phyloP scores from a whole-genome alignment of 2,113 vertebrate genomes.

The Neolamprologus ventralis region DNA sequence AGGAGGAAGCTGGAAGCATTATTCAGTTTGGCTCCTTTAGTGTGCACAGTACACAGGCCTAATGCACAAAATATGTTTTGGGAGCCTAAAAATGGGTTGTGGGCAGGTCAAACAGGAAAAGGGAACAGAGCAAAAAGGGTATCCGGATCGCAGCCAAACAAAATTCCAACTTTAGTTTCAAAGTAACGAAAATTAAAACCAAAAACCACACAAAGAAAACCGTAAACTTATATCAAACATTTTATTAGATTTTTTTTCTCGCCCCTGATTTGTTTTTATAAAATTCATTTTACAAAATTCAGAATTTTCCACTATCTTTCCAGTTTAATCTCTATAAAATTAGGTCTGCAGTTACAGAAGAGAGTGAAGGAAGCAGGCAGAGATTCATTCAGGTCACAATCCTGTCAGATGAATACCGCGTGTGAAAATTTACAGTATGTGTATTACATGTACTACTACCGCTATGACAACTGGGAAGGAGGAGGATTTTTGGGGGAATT shows the following conservation, averaged over 20 bases:
- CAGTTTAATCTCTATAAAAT: conserved; percentile 43
- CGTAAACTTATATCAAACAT: conserved; percentile 35
- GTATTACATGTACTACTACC: conserved; percentile 6
- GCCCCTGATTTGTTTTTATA: conserved; percentile 39
- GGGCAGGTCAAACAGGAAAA: neutral
- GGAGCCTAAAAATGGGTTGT: neutral
- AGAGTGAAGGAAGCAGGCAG: conserved; percentile 41
- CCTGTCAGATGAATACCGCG: conserved; percentile 28
- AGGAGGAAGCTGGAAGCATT: conserved; percentile 15
- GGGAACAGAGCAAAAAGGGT: neutral
- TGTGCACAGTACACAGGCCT: neutral
- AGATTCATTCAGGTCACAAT: conserved; percentile 1
- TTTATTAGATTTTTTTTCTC: conserved; percentile 38
- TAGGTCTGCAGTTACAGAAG: conserved; percentile 26
- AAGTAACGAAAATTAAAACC: neutral
- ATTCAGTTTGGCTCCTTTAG: conserved; percentile 17
- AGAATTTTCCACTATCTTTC: conserved; percentile 21
- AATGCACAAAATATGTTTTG: neutral
- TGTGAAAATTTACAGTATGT: neutral
- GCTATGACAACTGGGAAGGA: neutral
- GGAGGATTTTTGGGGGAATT: neutral
- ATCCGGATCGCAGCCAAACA: neutral
- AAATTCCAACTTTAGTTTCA: neutral
- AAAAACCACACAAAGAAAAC: neutral
- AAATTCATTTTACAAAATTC: conserved; percentile 59